Conservation (phyloP, 2,113 vertebrate species). For the Malurus cyaneus region DNA sequence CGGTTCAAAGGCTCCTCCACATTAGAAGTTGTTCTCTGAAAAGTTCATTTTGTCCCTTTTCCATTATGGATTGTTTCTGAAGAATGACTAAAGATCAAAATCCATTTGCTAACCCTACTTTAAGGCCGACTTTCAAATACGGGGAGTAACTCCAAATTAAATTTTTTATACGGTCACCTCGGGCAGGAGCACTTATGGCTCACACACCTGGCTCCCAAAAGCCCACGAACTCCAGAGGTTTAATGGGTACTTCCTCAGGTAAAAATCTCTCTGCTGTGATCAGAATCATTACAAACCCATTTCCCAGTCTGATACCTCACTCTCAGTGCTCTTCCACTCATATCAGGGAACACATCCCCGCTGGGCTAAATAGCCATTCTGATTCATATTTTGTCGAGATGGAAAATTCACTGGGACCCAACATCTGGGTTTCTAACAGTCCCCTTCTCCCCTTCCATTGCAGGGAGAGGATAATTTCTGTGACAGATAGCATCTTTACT, state of each 20-base stretch:
- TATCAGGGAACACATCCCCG: not conserved
- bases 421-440: not conserved
- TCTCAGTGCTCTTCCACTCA: not conserved
- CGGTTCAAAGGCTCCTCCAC: constrained; percentile 26
- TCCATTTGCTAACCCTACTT: constrained; percentile 1
- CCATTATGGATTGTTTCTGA: constrained; percentile 17
- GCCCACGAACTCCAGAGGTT: not conserved
- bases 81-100: constrained; percentile 13
- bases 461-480: not conserved
- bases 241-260: not conserved
- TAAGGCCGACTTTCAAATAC: not conserved
- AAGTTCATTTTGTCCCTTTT: constrained; percentile 34
- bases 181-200: not conserved
- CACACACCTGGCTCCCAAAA: not conserved
- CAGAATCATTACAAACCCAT: constrained; percentile 16
- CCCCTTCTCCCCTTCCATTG: not conserved
- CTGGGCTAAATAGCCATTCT: not conserved
- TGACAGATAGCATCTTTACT: not conserved
- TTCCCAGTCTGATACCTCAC: not conserved
- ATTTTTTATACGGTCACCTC: not conserved
- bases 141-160: not conserved
- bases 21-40: not conserved
- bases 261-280: constrained; percentile 1
- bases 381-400: not conserved
- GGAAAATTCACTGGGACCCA: not conserved